Conservation (phyloP, 2,113 vertebrate genomes). For the Deroptyus accipitrinus region DNA sequence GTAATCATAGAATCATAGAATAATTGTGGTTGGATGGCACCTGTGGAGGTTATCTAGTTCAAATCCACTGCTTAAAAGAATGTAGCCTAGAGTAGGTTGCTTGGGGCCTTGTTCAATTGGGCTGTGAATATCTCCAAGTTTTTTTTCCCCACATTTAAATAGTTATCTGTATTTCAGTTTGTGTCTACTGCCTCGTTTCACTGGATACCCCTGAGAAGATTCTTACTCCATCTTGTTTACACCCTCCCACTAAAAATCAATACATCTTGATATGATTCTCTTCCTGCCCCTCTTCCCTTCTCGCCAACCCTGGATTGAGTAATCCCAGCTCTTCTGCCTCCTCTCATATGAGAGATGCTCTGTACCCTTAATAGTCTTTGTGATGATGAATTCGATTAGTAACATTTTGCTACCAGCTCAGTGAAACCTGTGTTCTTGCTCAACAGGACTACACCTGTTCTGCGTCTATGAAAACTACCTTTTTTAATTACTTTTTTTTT, state of each 20-base stretch:
- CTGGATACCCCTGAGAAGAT: not conserved
- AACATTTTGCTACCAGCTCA: not conserved
- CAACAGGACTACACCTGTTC: not conserved
- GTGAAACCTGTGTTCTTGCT: not conserved
- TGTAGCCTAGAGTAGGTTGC: not conserved
- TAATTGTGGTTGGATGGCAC: not conserved
- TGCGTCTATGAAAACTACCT: not conserved
- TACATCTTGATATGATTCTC: not conserved
- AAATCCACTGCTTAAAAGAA: not conserved
- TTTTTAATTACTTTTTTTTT: not conserved
- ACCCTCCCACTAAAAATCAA: not conserved
- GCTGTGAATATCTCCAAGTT: not conserved
- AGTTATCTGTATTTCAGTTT: not conserved
- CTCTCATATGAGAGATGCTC: not conserved
- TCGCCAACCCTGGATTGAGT: not conserved
- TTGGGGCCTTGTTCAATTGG: not conserved
- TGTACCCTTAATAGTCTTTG: not conserved
- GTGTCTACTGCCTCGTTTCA: not conserved
- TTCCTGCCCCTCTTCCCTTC: not conserved
- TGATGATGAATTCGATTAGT: not conserved
- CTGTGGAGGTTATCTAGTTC: not conserved
- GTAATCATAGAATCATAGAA: not conserved
- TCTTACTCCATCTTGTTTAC: not conserved
- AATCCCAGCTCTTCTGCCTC: not conserved
- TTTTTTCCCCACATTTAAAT: not conserved